Evolutionary conservation across 2,888 invertebrate genomes (phyloP).

Genomic region (Oegoconia quadripuncta): DNA sequence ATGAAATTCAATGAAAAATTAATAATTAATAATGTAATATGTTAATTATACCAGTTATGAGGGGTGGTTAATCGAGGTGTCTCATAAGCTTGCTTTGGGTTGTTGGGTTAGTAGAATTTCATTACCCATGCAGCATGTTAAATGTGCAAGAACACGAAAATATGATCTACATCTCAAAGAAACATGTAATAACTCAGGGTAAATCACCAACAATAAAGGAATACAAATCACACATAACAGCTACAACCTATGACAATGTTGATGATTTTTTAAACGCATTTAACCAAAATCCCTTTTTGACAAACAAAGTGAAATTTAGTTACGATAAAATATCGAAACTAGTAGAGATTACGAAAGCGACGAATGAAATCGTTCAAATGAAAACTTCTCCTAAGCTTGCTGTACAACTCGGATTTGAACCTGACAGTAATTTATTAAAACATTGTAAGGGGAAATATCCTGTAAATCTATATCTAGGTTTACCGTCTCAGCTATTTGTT

Average conservation of each 20-base stretch:
- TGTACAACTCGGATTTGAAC: constrained; percentile 25
- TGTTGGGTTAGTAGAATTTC: too few relatives aligned
- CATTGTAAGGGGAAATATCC: constrained; percentile 18
- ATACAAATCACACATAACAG: too few relatives aligned
- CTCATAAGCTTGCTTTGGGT: too few relatives aligned
- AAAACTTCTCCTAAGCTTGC: constrained; percentile 12
- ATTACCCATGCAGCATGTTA: too few relatives aligned
- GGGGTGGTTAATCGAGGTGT: too few relatives aligned
- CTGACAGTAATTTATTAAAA: constrained; percentile 15
- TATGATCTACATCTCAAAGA: too few relatives aligned
- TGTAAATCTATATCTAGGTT: constrained; percentile 19
- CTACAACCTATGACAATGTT: constrained; percentile 20
- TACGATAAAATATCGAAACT: constrained; percentile 19
- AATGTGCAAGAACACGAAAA: too few relatives aligned
- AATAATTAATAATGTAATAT: too few relatives aligned
- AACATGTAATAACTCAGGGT: too few relatives aligned
- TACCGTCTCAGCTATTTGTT: constrained; percentile 21
- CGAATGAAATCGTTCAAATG: neutral
- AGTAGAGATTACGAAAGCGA: neutral
- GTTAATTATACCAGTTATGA: too few relatives aligned
- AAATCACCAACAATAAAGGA: too few relatives aligned
- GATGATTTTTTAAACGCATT: constrained; percentile 18
- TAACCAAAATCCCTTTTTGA: constrained; percentile 18
- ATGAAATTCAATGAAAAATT: too few relatives aligned
- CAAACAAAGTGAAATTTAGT: constrained; percentile 5